Percentiles rank a stretch among this genome's conserved stretches.
Evolutionary conservation across 2,113 vertebrate species (phyloP).

Genomic region (Grantiella picta): DNA sequence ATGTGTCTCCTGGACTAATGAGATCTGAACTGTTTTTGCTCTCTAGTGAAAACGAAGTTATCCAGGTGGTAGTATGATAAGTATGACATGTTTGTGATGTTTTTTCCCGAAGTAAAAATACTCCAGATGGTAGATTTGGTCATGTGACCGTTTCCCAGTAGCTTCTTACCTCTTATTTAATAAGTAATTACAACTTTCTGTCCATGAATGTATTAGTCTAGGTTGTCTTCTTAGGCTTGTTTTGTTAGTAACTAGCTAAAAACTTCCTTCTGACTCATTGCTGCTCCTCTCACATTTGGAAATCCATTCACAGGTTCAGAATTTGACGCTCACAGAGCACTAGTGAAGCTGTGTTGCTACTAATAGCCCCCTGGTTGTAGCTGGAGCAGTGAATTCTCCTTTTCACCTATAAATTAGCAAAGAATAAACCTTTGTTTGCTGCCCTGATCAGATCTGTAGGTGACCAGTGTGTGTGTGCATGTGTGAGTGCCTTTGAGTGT

Average conservation of each 20-base stretch:
- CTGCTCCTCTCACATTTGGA: constrained; percentile 56
- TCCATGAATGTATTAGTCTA: background rate
- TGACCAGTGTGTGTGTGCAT: background rate
- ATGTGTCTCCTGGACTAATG: background rate
- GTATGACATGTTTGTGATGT: background rate
- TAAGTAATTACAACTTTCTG: background rate
- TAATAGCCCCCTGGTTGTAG: background rate
- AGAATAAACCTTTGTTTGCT: background rate
- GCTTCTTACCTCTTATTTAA: background rate
- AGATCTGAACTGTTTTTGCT: background rate
- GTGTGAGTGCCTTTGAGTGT: background rate
- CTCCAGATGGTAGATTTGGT: background rate
- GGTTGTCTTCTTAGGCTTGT: background rate
- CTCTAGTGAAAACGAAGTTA: background rate
- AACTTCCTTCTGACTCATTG: constrained; percentile 46
- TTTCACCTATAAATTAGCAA: background rate
- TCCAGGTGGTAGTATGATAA: background rate
- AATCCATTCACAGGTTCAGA: constrained; percentile 51
- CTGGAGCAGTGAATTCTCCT: background rate
- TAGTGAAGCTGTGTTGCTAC: background rate
- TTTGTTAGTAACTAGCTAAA: constrained; percentile 12
- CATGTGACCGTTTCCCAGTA: background rate
- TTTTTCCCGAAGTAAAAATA: background rate
- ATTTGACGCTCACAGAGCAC: background rate
- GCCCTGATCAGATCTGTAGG: background rate